Conservation (phyloP, 2,113 vertebrate species). For the Charina bottae region DNA sequence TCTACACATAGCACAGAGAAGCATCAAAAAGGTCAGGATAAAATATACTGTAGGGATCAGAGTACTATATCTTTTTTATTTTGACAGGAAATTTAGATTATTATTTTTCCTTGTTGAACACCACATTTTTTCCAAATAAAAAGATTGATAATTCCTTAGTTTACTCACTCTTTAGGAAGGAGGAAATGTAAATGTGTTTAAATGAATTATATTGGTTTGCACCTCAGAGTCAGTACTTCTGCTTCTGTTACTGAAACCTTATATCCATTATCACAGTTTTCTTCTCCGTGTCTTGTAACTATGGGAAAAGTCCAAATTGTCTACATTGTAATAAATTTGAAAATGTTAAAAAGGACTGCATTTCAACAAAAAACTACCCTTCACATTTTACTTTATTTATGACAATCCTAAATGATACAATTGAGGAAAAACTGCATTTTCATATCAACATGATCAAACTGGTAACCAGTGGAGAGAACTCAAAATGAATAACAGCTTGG, state of each 20-base stretch:
- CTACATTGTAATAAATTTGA: too few species aligned
- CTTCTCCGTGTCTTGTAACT: not conserved
- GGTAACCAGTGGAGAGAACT: not conserved
- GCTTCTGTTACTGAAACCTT: not conserved
- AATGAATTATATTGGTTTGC: not conserved
- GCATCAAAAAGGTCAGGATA: too few species aligned
- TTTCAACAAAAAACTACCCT: not conserved
- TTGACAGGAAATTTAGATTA: too few species aligned
- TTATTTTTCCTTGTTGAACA: too few species aligned
- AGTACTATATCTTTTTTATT: too few species aligned
- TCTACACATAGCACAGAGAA: too few species aligned
- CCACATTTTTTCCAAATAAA: too few species aligned
- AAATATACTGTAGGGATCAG: too few species aligned
- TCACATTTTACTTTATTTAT: not conserved
- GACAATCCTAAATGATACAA: not conserved
- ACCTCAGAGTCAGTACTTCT: not conserved
- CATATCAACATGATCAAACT: not conserved
- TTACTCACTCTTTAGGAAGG: too few species aligned
- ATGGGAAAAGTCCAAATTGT: not conserved
- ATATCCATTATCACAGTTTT: not conserved
- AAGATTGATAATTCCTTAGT: too few species aligned
- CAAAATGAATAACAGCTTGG: not conserved
- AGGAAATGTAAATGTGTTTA: not conserved
- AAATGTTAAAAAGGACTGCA: not conserved
- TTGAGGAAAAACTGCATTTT: not conserved